These are phyloP conservation scores for Stegastes partitus DNA, from an alignment of 2,113 vertebrate species.

Conservation along the genomic window DNA sequence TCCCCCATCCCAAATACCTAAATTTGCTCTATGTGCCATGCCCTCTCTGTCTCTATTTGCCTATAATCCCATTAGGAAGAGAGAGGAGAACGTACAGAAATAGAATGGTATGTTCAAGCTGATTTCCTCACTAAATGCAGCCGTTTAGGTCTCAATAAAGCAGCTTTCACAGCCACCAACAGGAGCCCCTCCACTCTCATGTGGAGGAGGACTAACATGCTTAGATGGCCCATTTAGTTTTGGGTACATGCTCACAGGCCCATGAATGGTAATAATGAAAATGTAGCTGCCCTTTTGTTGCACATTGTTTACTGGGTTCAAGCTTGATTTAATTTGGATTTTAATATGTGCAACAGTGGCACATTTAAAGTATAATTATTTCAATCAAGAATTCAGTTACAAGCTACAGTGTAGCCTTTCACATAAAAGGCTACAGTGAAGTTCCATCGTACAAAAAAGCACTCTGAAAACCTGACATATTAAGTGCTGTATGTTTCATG, in stretches of 20 bases:
- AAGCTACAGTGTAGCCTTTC: too few species aligned
- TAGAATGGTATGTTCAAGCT: constrained; percentile 74
- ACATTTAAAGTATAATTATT: background rate
- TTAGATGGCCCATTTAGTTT: constrained; percentile 41
- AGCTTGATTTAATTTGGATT: constrained; percentile 17
- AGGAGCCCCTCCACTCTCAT: constrained; percentile 50
- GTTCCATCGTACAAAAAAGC: background rate
- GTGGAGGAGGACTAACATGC: constrained; percentile 52
- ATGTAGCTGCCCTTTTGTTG: constrained; percentile 16
- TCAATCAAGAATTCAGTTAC: background rate
- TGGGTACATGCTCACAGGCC: constrained; percentile 7
- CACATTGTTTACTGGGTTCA: constrained; percentile 21
- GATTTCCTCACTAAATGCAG: constrained; percentile 74
- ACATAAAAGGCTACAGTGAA: background rate
- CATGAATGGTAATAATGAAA: constrained; percentile 29
- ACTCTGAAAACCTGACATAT: background rate
- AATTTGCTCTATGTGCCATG: constrained; percentile 55
- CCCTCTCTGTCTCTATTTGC: constrained; percentile 62
- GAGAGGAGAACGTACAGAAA: constrained; percentile 74
- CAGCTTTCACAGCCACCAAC: constrained; percentile 59
- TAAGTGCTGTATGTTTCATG: background rate
- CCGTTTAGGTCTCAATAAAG: constrained; percentile 63
- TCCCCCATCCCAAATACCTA: constrained; percentile 46
- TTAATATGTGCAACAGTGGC: background rate
- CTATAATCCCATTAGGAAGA: constrained; percentile 74